A percentile compares a stretch with the other conserved stretches of the same genome.
Evolutionary conservation across 2,113 vertebrate genomes (phyloP).

Genomic region (Odontesthes bonariensis): DNA sequence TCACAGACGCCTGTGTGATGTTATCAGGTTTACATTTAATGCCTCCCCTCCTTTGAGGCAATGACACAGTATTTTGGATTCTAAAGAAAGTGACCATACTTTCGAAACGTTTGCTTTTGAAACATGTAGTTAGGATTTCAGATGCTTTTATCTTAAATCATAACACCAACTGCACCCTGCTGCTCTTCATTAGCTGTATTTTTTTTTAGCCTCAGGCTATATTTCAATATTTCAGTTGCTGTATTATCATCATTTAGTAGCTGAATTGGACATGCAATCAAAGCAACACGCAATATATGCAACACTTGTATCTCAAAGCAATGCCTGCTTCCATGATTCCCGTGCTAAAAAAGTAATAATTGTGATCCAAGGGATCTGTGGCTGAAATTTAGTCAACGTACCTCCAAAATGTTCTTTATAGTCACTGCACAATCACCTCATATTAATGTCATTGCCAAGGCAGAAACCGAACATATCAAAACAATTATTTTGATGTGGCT

Average conservation of each 20-base stretch:
- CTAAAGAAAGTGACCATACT: slow-evolving; percentile 24
- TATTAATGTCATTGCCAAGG: slow-evolving; percentile 77
- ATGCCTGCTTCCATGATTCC: slow-evolving; percentile 53
- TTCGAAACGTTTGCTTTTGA: slow-evolving; percentile 56
- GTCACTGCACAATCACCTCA: slow-evolving; percentile 64
- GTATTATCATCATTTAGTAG: slow-evolving; percentile 78
- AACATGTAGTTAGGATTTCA: slow-evolving; percentile 52
- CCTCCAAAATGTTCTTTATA: slow-evolving; percentile 63
- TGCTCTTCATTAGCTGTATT: slow-evolving; percentile 76
- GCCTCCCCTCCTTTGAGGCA: neutral
- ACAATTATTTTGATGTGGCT: slow-evolving; percentile 81
- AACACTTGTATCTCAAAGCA: slow-evolving; percentile 64
- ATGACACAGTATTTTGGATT: slow-evolving; percentile 28
- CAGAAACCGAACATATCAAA: slow-evolving; percentile 75
- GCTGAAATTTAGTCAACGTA: slow-evolving; percentile 60
- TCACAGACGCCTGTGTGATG: neutral
- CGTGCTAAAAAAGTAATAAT: slow-evolving; percentile 61
- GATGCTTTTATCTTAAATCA: slow-evolving; percentile 29
- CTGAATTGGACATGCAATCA: slow-evolving; percentile 78
- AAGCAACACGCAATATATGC: slow-evolving; percentile 74
- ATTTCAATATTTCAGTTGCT: slow-evolving; percentile 67
- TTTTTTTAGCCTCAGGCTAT: slow-evolving; percentile 68
- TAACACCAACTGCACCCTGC: slow-evolving; percentile 63
- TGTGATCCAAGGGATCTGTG: slow-evolving; percentile 64
- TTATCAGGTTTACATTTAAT: neutral